Evolutionary conservation across 2,888 invertebrate species (phyloP), one percentile per base, ranked within the genome.

Genomic region (Morpho deidamia): DNA sequence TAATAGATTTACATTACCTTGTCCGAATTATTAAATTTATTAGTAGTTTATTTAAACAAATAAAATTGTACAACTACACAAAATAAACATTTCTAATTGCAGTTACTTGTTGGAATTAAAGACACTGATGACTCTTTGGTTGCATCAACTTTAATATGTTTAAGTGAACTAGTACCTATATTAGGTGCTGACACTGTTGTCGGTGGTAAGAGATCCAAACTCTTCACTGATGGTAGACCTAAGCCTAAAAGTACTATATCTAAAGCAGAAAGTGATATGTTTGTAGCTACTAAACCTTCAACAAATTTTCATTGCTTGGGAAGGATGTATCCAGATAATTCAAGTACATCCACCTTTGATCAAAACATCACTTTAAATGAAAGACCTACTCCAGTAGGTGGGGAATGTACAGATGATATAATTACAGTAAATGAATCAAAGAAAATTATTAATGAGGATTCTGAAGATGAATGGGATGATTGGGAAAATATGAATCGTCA

Each of bases 171-270:
- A 54, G 95, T 98, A 23, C 95, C 96, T 1, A 91, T 97, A 60
- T 86, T 97, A 49, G 97, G 98, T 10, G 94, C 96, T 10, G 91
- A 94, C n/a, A 91, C 93, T 12, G 96, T 98, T 0, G 94, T 98
- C 43, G 96, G 97, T 3, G 96, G 96, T 0, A 93, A 94, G 70
- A 91, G 97, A 60, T 92, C 92, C 1, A 94, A 94, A 75, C 86
- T 96, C 51, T 98, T 98, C 74, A 94, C 95, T 14, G 96, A 97
- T 75, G 97, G 97, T 7, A 91, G 95, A 66, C 97, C 97, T 3
- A 94, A 93, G 72, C 70, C 83, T 55, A 78, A 79, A 66, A 50
- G 62, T 7, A 76, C 55, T 32, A 39, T 46, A 39, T 11, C 39
- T 38, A 56, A 43, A 40, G 38, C 43, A 23, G 48, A 58, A 14